These are phyloP conservation scores for Zaprionus lachaisei DNA, from an alignment of 1,140 invertebrate genomes.

Conservation along the genomic window DNA sequence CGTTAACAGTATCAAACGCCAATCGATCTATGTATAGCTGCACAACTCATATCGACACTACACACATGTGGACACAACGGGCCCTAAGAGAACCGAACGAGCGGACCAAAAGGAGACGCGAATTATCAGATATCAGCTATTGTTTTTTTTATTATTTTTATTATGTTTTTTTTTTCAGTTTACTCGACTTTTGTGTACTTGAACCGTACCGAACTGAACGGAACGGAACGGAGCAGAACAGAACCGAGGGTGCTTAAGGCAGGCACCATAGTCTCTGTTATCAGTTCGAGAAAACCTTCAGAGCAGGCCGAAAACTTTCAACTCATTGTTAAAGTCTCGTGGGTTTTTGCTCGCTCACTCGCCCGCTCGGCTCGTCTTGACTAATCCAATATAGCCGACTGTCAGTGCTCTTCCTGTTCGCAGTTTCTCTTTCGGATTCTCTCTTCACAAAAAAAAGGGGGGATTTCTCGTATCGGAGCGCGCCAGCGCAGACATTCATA, in stretches of 20 bases:
- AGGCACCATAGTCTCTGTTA: conserved; percentile 5
- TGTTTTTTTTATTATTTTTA: not conserved
- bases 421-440: not conserved
- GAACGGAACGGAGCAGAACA: not conserved
- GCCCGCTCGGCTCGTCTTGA: not conserved
- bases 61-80: not conserved
- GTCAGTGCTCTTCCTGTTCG: not conserved
- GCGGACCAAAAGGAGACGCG: not conserved
- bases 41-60: not conserved
- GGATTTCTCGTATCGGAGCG: conserved; percentile 15
- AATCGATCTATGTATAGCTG: conserved; percentile 21
- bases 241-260: not conserved
- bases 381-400: conserved; percentile 21
- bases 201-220: not conserved
- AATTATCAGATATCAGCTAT: conserved; percentile 8
- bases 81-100: conserved; percentile 11
- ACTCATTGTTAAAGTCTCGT: conserved; percentile 1
- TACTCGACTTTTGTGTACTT: not conserved
- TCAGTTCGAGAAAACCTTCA: conserved; percentile 6
- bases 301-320: conserved; percentile 1
- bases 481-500: not conserved
- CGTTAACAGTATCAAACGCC: conserved; percentile 24
- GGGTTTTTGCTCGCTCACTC: not conserved
- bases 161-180: not conserved
- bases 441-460: conserved; percentile 9